phyloP scores from a whole-genome alignment of 2,888 invertebrate species.

The Lottia gigantea region DNA sequence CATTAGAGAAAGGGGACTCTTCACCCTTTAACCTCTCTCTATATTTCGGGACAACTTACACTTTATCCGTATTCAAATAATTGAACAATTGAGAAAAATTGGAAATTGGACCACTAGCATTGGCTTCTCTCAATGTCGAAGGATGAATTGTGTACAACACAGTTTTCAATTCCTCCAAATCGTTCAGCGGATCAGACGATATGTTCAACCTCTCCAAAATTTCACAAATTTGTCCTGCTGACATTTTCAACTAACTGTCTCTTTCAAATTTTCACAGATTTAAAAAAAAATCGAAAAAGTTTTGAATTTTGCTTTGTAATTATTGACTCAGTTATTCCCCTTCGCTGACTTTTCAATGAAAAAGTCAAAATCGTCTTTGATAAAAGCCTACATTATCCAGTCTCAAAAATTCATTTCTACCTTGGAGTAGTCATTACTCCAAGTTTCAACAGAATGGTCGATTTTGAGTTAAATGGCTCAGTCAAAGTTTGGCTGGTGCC shows the following conservation, averaged over 20 bases:
- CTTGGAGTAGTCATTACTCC: too few species aligned
- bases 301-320: too few species aligned
- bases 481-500: too few species aligned
- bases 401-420: too few species aligned
- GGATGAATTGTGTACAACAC: conserved; percentile 39
- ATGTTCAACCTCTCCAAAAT: conserved; percentile 47
- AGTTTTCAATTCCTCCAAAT: conserved; percentile 51
- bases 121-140: conserved; percentile 36
- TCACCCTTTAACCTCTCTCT: neutral
- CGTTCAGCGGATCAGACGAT: conserved; percentile 40
- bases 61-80: conserved; percentile 50
- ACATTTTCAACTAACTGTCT: neutral
- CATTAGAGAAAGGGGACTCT: too few species aligned
- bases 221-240: conserved; percentile 35
- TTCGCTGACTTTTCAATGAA: too few species aligned
- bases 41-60: conserved; percentile 32
- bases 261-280: neutral
- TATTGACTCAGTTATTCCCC: too few species aligned
- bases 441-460: too few species aligned
- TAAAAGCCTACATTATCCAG: too few species aligned
- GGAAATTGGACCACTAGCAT: conserved; percentile 49
- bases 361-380: too few species aligned
- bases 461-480: too few species aligned
- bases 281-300: neutral
- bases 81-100: conserved; percentile 47